Evolutionary conservation across 2,888 invertebrate species (phyloP).

Genomic region (Tortrix viridana): DNA sequence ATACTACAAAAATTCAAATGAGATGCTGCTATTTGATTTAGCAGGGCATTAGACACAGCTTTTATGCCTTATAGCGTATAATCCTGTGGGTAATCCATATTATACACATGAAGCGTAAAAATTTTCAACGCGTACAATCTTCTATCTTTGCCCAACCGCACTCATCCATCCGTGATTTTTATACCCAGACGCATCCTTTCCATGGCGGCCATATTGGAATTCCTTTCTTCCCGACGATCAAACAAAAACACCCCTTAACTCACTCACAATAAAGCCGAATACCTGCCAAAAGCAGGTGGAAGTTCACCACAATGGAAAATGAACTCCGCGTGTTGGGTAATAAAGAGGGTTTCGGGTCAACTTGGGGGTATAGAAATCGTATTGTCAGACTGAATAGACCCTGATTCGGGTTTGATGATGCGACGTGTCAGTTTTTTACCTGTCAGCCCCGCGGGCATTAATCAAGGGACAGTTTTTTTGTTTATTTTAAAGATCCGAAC

Average conservation of each 20-base stretch:
- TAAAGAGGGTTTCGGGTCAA: slow-evolving; percentile 57
- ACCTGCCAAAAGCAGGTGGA: slow-evolving; percentile 39
- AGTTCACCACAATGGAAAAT: slow-evolving; percentile 47
- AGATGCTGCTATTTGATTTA: no score
- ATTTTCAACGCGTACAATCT: slow-evolving; percentile 44
- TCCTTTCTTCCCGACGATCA: slow-evolving; percentile 55
- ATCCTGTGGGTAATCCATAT: neutral
- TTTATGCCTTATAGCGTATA: no score
- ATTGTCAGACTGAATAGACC: slow-evolving; percentile 67
- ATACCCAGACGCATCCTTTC: slow-evolving; percentile 71
- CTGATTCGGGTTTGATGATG: slow-evolving; percentile 71
- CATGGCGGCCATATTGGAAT: slow-evolving; percentile 70
- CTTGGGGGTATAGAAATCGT: slow-evolving; percentile 52
- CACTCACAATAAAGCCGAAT: slow-evolving; percentile 49
- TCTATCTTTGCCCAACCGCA: slow-evolving; percentile 67
- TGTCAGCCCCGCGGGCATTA: slow-evolving; percentile 66
- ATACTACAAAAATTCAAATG: no score
- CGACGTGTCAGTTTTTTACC: slow-evolving; percentile 62
- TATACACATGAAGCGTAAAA: slow-evolving; percentile 37
- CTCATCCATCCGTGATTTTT: slow-evolving; percentile 73
- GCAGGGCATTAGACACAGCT: no score
- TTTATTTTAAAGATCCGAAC: slow-evolving; percentile 39
- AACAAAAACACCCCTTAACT: slow-evolving; percentile 58
- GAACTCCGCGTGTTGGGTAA: slow-evolving; percentile 57
- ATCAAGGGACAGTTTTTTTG: slow-evolving; percentile 56